These are phyloP conservation scores for Synchiropus splendidus DNA, from an alignment of 2,113 vertebrate genomes.

Conservation along the genomic window DNA sequence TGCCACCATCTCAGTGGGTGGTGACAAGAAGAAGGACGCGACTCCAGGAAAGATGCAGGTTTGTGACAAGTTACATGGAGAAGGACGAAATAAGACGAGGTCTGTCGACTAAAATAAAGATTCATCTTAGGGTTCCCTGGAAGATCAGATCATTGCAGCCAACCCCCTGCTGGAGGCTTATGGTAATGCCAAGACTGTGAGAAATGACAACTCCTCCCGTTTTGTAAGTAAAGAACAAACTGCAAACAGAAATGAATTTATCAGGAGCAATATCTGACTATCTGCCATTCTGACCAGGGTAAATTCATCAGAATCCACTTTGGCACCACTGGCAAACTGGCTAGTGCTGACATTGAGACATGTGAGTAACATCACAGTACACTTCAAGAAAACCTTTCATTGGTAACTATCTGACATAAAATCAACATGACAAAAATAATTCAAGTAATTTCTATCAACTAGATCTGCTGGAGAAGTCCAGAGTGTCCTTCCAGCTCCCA, in stretches of 20 bases:
- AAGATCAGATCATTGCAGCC: constrained; percentile 54
- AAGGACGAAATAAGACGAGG: not conserved
- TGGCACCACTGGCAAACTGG: constrained; percentile 43
- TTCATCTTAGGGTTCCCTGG: constrained; percentile 37
- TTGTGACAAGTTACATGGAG: not conserved
- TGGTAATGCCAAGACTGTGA: constrained; percentile 52
- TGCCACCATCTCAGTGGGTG: constrained; percentile 47
- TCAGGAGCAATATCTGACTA: too few species aligned
- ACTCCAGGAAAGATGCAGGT: constrained; percentile 7
- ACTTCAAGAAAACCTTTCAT: too few species aligned
- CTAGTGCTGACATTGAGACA: constrained; percentile 56
- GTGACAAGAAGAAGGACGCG: constrained; percentile 32
- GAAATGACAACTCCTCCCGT: constrained; percentile 58
- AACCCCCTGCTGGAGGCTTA: constrained; percentile 55
- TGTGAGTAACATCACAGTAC: too few species aligned
- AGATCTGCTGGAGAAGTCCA: constrained; percentile 59
- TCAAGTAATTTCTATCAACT: constrained; percentile 1
- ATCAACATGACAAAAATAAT: not conserved
- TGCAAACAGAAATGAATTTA: not conserved
- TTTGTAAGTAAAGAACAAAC: constrained; percentile 36
- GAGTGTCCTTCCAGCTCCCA: constrained; percentile 51
- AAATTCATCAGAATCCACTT: constrained; percentile 59
- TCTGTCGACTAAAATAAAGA: constrained; percentile 3
- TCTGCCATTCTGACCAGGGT: constrained; percentile 42
- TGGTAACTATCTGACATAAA: not conserved